These are phyloP conservation scores for Chionodraco myersi DNA, from an alignment of 2,113 vertebrate species.

Conservation along the genomic window DNA sequence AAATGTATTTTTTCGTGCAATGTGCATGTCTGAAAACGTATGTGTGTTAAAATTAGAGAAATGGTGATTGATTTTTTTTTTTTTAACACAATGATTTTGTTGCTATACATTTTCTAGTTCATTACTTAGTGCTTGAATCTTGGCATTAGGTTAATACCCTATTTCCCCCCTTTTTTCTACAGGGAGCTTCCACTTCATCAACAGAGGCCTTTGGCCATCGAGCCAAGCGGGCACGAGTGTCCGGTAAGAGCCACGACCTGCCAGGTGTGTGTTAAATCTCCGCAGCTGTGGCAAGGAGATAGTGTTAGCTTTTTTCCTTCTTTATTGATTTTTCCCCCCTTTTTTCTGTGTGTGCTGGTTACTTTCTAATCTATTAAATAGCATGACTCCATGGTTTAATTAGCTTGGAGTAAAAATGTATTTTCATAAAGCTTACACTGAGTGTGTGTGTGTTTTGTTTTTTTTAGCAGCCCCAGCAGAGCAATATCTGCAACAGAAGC, in stretches of 20 bases:
- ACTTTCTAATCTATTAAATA: slow-evolving; percentile 33
- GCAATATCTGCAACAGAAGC: slow-evolving; percentile 98
- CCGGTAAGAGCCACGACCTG: slow-evolving; percentile 97
- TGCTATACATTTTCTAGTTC: not conserved
- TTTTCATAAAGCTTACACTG: slow-evolving; percentile 8
- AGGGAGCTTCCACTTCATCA: slow-evolving; percentile 98
- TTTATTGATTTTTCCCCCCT: not conserved
- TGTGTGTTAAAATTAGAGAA: not conserved
- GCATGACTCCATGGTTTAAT: slow-evolving; percentile 12
- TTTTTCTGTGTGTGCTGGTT: slow-evolving; percentile 5
- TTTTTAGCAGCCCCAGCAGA: slow-evolving; percentile 95
- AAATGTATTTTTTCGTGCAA: slow-evolving; percentile 1
- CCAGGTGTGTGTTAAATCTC: slow-evolving; percentile 86
- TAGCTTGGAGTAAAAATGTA: slow-evolving; percentile 10
- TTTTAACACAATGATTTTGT: slow-evolving; percentile 27
- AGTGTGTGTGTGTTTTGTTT: slow-evolving; percentile 29
- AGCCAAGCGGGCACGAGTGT: slow-evolving; percentile 98
- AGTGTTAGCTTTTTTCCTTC: not conserved
- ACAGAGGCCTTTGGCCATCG: slow-evolving; percentile 98
- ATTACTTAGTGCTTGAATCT: slow-evolving; percentile 27
- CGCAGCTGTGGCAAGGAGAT: slow-evolving; percentile 42
- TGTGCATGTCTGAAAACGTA: slow-evolving; percentile 10
- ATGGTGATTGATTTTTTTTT: slow-evolving; percentile 20
- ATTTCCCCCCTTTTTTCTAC: slow-evolving; percentile 18
- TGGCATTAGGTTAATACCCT: slow-evolving; percentile 32